Conservation (phyloP, 2,888 invertebrate species). For the Pollenia griseotomentosa region DNA sequence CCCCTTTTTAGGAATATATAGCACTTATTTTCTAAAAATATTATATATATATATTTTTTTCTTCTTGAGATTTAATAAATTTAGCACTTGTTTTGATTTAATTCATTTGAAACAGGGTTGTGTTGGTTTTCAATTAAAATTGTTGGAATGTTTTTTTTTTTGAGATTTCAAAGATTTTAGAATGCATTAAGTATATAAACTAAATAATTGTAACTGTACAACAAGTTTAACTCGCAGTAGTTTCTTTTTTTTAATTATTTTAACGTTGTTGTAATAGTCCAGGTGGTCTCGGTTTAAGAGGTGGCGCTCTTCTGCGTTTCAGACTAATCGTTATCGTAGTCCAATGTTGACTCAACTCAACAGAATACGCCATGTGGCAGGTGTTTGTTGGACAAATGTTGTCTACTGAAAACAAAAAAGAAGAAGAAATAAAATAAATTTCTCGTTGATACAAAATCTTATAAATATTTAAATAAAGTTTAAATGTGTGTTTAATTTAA, state of each 20-base stretch:
- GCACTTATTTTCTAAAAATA: constrained; percentile 24
- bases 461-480: neutral
- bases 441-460: neutral
- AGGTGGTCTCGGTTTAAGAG: constrained; percentile 81
- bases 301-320: constrained; percentile 79
- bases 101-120: constrained; percentile 32
- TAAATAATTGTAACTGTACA: constrained; percentile 34
- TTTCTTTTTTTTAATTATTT: constrained; percentile 5
- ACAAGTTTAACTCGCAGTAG: constrained; percentile 1
- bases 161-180: neutral
- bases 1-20: constrained; percentile 20
- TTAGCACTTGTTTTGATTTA: constrained; percentile 64
- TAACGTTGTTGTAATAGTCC: constrained; percentile 73
- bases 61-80: constrained; percentile 40
- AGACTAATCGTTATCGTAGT: constrained; percentile 78
- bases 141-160: constrained; percentile 37
- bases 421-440: constrained; percentile 37
- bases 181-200: constrained; percentile 22
- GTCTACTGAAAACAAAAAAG: constrained; percentile 70
- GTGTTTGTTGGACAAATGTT: constrained; percentile 71
- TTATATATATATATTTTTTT: constrained; percentile 34
- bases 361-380: constrained; percentile 78
- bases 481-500: neutral
- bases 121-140: constrained; percentile 46
- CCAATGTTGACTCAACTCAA: constrained; percentile 74